Evolutionary conservation across 2,888 invertebrate species (phyloP).

Genomic region (Idaea aversata): DNA sequence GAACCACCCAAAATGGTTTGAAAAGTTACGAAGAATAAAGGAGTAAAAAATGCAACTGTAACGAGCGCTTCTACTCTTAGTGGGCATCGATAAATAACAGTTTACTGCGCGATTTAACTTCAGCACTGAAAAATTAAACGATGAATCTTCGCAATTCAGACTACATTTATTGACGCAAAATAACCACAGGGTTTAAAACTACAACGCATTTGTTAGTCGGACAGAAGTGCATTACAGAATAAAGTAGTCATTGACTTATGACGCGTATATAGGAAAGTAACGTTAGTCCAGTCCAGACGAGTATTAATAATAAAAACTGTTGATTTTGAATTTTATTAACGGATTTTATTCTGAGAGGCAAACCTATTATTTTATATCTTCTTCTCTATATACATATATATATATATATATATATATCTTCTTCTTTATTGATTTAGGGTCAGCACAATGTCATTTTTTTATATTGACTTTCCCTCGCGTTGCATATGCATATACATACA

Average conservation of each 20-base stretch:
- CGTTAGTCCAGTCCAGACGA: too few species aligned
- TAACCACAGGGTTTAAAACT: slow-evolving; percentile 36
- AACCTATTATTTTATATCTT: too few species aligned
- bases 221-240: slow-evolving; percentile 19
- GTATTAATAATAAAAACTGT: too few species aligned
- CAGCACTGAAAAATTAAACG: slow-evolving; percentile 61
- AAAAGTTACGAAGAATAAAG: slow-evolving; percentile 36
- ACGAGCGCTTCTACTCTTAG: slow-evolving; percentile 48
- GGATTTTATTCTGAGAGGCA: too few species aligned
- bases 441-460: too few species aligned
- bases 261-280: too few species aligned
- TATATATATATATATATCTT: too few species aligned
- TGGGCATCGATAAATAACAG: slow-evolving; percentile 53
- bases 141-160: slow-evolving; percentile 51
- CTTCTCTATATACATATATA: too few species aligned
- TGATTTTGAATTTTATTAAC: too few species aligned
- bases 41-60: slow-evolving; percentile 46
- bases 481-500: too few species aligned
- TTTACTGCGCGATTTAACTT: slow-evolving; percentile 53
- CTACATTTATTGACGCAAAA: slow-evolving; percentile 29
- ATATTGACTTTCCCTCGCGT: too few species aligned
- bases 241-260: background rate
- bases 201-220: slow-evolving; percentile 35
- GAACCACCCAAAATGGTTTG: slow-evolving; percentile 35
- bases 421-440: too few species aligned